Evolutionary conservation across 2,888 invertebrate species (phyloP).

Genomic region (Lasiommata megera): DNA sequence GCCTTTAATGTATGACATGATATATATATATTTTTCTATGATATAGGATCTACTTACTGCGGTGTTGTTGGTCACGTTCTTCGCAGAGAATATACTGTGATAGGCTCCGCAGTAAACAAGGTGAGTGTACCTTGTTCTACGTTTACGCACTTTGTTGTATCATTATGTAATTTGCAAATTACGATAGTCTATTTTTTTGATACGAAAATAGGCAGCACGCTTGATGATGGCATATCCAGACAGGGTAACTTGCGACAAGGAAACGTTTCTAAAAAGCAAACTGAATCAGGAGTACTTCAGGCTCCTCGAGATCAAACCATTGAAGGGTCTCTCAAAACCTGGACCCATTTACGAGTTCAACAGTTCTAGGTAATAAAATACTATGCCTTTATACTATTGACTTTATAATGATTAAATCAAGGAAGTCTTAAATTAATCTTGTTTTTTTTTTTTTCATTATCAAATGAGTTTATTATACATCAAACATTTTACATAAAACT

Average conservation of each 20-base stretch:
- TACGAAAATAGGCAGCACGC: conserved; percentile 77
- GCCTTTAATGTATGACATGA: no score
- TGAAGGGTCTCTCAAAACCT: conserved; percentile 83
- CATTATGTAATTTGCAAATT: no score
- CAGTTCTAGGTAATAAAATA: conserved; percentile 45
- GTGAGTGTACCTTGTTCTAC: no score
- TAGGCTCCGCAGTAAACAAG: conserved; percentile 87
- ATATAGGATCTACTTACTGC: conserved; percentile 84
- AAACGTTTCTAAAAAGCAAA: conserved; percentile 84
- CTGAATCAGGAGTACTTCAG: conserved; percentile 82
- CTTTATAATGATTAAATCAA: no score
- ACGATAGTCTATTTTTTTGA: no score
- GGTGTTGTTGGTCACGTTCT: conserved; percentile 87
- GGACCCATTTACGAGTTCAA: conserved; percentile 85
- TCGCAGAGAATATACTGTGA: conserved; percentile 87
- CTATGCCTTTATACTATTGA: no score
- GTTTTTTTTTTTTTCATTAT: no score
- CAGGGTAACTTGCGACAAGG: conserved; percentile 84
- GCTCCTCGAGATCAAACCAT: conserved; percentile 73
- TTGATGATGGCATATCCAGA: conserved; percentile 83
- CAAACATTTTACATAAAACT: no score
- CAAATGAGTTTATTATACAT: no score
- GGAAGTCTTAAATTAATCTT: no score
- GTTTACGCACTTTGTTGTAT: no score
- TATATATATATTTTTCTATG: no score